phyloP scores from a whole-genome alignment of 2,888 invertebrate species.

The Omphaloscelis lunosa region DNA sequence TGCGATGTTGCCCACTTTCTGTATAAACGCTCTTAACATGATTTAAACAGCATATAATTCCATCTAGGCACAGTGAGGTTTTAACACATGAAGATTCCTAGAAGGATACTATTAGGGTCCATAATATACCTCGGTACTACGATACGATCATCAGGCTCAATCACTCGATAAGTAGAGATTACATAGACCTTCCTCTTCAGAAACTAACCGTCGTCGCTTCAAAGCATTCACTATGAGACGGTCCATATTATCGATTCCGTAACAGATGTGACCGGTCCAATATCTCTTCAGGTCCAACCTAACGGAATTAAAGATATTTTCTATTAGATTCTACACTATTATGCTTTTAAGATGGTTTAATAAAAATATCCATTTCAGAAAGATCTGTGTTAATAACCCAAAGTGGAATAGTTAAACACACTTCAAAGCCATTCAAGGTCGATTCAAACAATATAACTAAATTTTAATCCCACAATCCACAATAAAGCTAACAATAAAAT shows the following conservation, averaged over 20 bases:
- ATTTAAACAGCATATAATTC: slow-evolving; percentile 1
- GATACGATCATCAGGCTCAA: slow-evolving; percentile 39
- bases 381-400: not conserved
- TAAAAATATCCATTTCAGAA: slow-evolving; percentile 12
- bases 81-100: not conserved
- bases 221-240: slow-evolving; percentile 45
- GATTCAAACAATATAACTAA: slow-evolving; percentile 60
- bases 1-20: no score
- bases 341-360: slow-evolving; percentile 37
- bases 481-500: slow-evolving; percentile 64
- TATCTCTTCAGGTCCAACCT: slow-evolving; percentile 58
- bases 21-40: not conserved
- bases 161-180: slow-evolving; percentile 48
- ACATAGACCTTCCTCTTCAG: slow-evolving; percentile 26
- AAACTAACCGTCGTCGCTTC: slow-evolving; percentile 26
- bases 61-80: not conserved
- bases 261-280: slow-evolving; percentile 66
- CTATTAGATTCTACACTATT: slow-evolving; percentile 34
- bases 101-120: slow-evolving; percentile 1
- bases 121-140: slow-evolving; percentile 1
- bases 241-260: slow-evolving; percentile 65
- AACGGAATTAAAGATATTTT: slow-evolving; percentile 61
- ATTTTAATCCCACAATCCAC: slow-evolving; percentile 49
- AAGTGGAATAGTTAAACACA: not conserved
- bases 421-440: slow-evolving; percentile 29